Base-by-base conservation (phyloP, 1,140 invertebrate genomes). In the Callitettix versicolor region DNA sequence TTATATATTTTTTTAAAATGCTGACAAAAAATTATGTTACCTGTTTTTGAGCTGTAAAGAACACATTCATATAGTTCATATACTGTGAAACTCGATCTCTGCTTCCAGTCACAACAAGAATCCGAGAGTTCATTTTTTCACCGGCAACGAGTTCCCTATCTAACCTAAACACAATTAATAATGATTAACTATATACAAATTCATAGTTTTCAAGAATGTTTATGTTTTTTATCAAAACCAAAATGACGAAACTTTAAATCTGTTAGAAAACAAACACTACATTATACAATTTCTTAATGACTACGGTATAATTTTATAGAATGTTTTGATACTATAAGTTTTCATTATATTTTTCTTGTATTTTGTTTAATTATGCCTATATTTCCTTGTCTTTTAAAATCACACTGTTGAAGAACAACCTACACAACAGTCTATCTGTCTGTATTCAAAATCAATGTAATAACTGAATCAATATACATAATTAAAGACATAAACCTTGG, bases 1-100 rank as follows among this genome's bases (percentile, higher is more conserved):
- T n/a, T n/a, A n/a, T n/a, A n/a, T n/a, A n/a, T n/a, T n/a, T n/a
- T n/a, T n/a, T n/a, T n/a, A n/a, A n/a, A n/a, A n/a, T n/a, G n/a
- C n/a, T n/a, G n/a, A n/a, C n/a, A n/a, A n/a, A n/a, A n/a, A n/a
- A 30, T 30, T 30, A 30, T 30, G 3, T 54, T 66, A 84, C 80
- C 72, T 81, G 76, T 75, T 87, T 88, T 62, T 88, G 92, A 36
- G 95, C 91, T 22, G 94, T 94, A 62, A 98, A 98, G 66, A 98
- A 96, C 18, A 91, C 86, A 74, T 98, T 98, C 91, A 98, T 98
- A 62, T 95, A 95, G 69, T 94, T 95, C 84, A 98, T 96, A 65
- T 98, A 98, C 63, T 98, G 95, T 0, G 87, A 85, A 0, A 91
- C 86, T 18, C 86, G 88, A 68, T 96, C 91, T 22, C 86, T 83